These are phyloP conservation scores for Macrobrachium nipponense DNA, from an alignment of 1,140 invertebrate species.

Conservation along the genomic window DNA sequence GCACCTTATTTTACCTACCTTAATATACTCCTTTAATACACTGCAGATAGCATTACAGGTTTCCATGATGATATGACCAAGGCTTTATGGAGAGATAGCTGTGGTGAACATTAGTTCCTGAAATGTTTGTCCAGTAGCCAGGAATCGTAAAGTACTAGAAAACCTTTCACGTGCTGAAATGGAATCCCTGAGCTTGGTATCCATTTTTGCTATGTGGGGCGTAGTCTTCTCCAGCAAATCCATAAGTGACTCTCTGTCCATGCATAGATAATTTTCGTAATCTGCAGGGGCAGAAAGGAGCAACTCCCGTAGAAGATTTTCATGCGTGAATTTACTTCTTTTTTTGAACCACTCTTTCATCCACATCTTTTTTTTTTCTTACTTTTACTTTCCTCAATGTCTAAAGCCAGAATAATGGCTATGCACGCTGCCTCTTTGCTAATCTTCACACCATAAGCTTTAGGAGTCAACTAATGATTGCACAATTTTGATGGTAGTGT, in stretches of 20 bases:
- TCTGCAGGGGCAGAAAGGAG: background rate
- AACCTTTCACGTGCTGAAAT: conserved; percentile 15
- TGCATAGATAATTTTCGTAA: background rate
- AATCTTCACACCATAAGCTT: too few species aligned
- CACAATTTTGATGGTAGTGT: too few species aligned
- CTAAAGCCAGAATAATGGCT: too few species aligned
- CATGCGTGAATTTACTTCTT: background rate
- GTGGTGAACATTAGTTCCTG: too few species aligned
- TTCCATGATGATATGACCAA: too few species aligned
- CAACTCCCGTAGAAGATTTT: background rate
- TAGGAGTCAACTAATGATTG: too few species aligned
- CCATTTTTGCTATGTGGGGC: background rate
- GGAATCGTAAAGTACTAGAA: conserved; percentile 13
- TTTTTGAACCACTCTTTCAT: conserved; percentile 18
- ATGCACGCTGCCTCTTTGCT: too few species aligned
- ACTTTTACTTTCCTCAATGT: too few species aligned
- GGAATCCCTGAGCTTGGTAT: background rate
- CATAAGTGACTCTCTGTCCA: background rate
- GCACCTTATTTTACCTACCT: too few species aligned
- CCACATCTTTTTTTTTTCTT: conserved; percentile 3
- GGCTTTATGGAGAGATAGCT: too few species aligned
- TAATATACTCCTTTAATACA: too few species aligned
- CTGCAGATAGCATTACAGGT: too few species aligned
- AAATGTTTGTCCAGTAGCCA: conserved; percentile 1
- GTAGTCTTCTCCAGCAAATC: background rate